Evolutionary conservation across 2,888 invertebrate species (phyloP).

Genomic region (Phyto melanocephala): DNA sequence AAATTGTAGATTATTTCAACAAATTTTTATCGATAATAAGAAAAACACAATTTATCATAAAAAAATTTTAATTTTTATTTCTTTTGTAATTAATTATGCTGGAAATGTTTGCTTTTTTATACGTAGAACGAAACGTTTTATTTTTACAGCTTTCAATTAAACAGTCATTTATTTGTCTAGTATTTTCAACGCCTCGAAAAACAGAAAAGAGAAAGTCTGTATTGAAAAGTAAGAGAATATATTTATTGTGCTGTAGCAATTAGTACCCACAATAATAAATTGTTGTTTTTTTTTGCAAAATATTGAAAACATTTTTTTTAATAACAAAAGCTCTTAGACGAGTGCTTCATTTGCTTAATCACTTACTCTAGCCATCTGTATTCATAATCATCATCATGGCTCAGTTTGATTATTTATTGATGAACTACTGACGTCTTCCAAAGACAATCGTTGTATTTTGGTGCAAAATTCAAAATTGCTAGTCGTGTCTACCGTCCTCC

Average conservation of each 20-base stretch:
- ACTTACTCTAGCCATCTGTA: slow-evolving; percentile 25
- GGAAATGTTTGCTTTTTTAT: not conserved
- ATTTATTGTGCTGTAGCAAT: not conserved
- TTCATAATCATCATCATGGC: slow-evolving; percentile 15
- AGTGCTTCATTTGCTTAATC: slow-evolving; percentile 18
- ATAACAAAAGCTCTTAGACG: not conserved
- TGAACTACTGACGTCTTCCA: slow-evolving; percentile 53
- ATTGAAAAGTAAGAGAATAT: slow-evolving; percentile 17
- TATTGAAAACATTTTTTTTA: slow-evolving; percentile 8
- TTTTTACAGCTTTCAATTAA: not conserved
- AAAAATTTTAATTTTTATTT: not conserved
- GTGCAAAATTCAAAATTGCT: slow-evolving; percentile 2
- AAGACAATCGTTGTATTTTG: slow-evolving; percentile 11
- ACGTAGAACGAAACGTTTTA: not conserved
- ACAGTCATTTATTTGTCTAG: slow-evolving; percentile 9
- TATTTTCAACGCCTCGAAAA: slow-evolving; percentile 12
- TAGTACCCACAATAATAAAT: not conserved
- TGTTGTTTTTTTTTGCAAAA: slow-evolving; percentile 43
- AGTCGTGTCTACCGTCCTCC: slow-evolving; percentile 10
- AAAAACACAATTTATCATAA: no score
- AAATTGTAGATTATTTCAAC: no score
- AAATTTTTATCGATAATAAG: no score
- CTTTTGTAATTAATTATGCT: not conserved
- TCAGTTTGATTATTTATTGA: slow-evolving; percentile 56
- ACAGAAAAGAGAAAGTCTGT: slow-evolving; percentile 24